phyloP scores from a whole-genome alignment of 2,797 vertebrate genomes.

The Sparus aurata region DNA sequence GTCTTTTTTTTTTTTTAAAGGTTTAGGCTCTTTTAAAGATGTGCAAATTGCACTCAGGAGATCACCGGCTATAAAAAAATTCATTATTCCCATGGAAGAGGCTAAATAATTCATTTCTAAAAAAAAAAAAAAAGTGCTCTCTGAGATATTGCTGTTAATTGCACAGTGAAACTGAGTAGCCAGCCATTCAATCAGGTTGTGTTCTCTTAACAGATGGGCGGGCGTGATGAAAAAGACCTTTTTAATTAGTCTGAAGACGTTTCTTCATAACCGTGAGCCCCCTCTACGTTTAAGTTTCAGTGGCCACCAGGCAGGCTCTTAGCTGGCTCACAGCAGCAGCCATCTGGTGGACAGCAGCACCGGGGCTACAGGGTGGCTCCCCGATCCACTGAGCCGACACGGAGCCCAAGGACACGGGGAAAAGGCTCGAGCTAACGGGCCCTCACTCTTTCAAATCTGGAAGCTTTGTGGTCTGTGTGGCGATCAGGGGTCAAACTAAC shows the following conservation, averaged over 20 bases:
- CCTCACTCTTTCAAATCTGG: constrained; percentile 46
- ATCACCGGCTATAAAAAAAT: constrained; percentile 49
- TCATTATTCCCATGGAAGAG: constrained; percentile 66
- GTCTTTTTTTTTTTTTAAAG: constrained; percentile 41
- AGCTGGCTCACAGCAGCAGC: constrained; percentile 88
- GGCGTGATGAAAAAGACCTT: constrained; percentile 88
- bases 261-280: constrained; percentile 86
- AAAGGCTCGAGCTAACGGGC: constrained; percentile 56
- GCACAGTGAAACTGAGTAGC: constrained; percentile 76
- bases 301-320: constrained; percentile 82
- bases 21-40: constrained; percentile 57
- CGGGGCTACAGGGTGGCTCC: constrained; percentile 64
- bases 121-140: constrained; percentile 58
- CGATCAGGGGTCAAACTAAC: constrained; percentile 48
- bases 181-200: constrained; percentile 84
- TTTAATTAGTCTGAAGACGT: constrained; percentile 94
- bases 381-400: constrained; percentile 87
- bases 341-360: constrained; percentile 91
- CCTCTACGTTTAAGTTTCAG: constrained; percentile 87
- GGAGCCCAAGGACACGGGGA: constrained; percentile 75
- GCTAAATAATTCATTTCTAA: constrained; percentile 67
- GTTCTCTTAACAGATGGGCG: constrained; percentile 90
- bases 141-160: constrained; percentile 71
- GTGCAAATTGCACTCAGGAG: constrained; percentile 66
- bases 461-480: constrained; percentile 37